Percentiles rank a stretch among this genome's conserved stretches.
These are phyloP conservation scores for Leptodactylus fuscus DNA, from an alignment of 2,113 vertebrate species.

Conservation along the genomic window DNA sequence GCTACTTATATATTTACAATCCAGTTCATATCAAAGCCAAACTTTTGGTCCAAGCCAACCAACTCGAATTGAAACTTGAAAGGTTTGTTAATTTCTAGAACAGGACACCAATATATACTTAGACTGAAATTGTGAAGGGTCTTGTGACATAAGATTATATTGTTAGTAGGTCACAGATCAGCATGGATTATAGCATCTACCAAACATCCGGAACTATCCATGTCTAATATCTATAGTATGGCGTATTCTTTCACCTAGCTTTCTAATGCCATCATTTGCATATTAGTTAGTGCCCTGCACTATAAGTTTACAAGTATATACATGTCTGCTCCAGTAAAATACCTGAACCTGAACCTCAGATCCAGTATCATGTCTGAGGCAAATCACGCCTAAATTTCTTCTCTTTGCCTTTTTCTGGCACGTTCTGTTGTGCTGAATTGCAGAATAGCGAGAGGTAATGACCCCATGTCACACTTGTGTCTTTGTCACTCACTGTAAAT, in stretches of 20 bases:
- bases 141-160: too few species aligned
- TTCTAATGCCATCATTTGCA: background rate
- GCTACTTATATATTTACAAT: too few species aligned
- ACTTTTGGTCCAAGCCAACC: too few species aligned
- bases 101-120: too few species aligned
- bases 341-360: background rate
- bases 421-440: slow-evolving; percentile 66
- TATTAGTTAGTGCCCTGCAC: background rate
- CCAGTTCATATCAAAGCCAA: too few species aligned
- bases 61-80: too few species aligned
- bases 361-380: background rate
- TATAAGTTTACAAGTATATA: background rate
- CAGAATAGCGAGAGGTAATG: slow-evolving; percentile 71
- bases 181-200: too few species aligned
- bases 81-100: too few species aligned
- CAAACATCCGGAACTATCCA: too few species aligned
- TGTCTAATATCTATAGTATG: background rate
- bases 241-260: background rate
- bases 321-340: background rate
- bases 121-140: too few species aligned
- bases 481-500: slow-evolving; percentile 76
- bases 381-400: slow-evolving; percentile 6
- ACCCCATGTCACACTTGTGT: slow-evolving; percentile 74
- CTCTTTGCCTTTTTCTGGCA: slow-evolving; percentile 49
- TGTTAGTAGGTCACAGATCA: too few species aligned